These are phyloP conservation scores for Eupithecia abbreviata DNA, from an alignment of 2,888 invertebrate species.

Conservation along the genomic window DNA sequence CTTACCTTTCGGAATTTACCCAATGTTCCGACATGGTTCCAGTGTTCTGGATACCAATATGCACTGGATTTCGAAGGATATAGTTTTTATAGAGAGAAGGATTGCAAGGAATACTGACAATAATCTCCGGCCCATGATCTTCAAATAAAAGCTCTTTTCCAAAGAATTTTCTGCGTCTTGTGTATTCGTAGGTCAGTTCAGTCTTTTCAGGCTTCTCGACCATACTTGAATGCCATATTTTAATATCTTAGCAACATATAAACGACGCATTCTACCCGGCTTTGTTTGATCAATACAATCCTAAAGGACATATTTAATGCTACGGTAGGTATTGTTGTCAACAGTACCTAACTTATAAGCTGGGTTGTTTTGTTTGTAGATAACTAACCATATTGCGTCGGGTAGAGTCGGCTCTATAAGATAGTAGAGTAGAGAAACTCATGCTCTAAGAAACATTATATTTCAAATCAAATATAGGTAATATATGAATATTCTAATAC, in stretches of 20 bases:
- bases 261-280: not conserved
- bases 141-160: constrained; percentile 88
- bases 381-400: too few relatives aligned
- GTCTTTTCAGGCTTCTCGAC: constrained; percentile 74
- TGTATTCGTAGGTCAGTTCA: constrained; percentile 82
- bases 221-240: constrained; percentile 31
- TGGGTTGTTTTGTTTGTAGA: too few relatives aligned
- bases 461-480: too few relatives aligned
- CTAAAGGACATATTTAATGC: not conserved
- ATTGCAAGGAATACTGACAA: constrained; percentile 86
- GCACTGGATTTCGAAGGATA: constrained; percentile 85
- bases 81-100: constrained; percentile 81
- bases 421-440: too few relatives aligned
- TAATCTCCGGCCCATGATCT: constrained; percentile 86
- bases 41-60: constrained; percentile 86
- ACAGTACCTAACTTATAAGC: not conserved
- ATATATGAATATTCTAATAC: too few relatives aligned
- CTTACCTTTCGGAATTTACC: constrained; percentile 84
- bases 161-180: constrained; percentile 88
- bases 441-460: too few relatives aligned
- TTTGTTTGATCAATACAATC: constrained; percentile 27
- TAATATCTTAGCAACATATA: not conserved
- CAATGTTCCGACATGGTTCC: constrained; percentile 85
- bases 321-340: not conserved
- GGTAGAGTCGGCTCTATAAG: too few relatives aligned